Base-by-base conservation (phyloP, 2,888 invertebrate genomes). In the Diarsia rubi region DNA sequence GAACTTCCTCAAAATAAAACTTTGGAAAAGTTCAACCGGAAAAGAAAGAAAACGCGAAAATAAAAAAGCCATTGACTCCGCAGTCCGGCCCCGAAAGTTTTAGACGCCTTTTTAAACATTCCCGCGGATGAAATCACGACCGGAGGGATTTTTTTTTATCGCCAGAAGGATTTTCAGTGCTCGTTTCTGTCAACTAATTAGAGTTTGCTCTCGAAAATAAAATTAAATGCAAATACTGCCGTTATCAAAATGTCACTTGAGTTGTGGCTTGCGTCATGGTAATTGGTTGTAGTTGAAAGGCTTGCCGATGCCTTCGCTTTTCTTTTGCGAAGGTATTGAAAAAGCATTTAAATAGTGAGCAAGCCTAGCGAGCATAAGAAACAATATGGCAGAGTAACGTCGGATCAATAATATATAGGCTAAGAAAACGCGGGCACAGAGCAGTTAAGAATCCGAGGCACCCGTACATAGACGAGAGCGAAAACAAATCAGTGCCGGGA, bases 401-500 rank as follows among this genome's bases (percentile, higher is more conserved):
- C 87, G 92, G 95, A 95, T 96, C 96, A 93, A 96, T 95, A 95
- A 94, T 95, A 96, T 96, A 95, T 96, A 95, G 95, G 96, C 94
- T 95, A 95, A 94, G 94, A 92, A 93, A 92, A 90, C 89, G 88
- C 86, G 89, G 82, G 88, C 88, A 91, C 91, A 93, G 94, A 93
- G 93, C 86, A 92, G 89, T 81, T 83, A 82, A 85, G 86, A 87
- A 87, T 89, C 89, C 88, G 90, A 91, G 89, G 76, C 87, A 88
- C 88, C 86, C 93, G 88, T 88, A 92, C 91, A 93, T 93, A 91
- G 93, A 92, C 91, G 91, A 93, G 94, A 93, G 90, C 93, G 95
- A 95, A 96, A 96, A 96, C 96, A 96, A 96, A 96, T 96, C 96
- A 96, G 95, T 92, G 95, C 93, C 88, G 95, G 95, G 95, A 95